A percentile compares a stretch with the other conserved stretches of the same genome.
Evolutionary conservation across 2,797 vertebrate genomes (phyloP).

Genomic region (Capromys pilorides): DNA sequence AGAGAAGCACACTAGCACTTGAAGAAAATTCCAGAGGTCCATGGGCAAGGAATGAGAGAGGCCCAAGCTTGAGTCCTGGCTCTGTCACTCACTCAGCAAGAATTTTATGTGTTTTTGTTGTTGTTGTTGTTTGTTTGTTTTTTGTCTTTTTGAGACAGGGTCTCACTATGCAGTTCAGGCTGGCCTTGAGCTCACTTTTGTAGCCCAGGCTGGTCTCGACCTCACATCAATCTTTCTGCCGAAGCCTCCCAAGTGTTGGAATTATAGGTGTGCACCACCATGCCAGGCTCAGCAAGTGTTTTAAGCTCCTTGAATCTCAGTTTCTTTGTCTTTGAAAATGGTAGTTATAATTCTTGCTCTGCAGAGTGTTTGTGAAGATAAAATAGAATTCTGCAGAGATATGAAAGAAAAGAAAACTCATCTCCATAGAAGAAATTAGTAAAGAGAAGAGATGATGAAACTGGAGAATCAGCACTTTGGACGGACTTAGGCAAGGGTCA

Average conservation of each 20-base stretch:
- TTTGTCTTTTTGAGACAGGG: too few relatives aligned
- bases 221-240: too few relatives aligned
- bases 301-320: background rate
- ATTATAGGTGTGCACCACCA: too few relatives aligned
- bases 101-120: too few relatives aligned
- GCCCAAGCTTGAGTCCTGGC: background rate
- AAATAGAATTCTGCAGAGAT: background rate
- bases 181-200: too few relatives aligned
- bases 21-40: constrained; percentile 8
- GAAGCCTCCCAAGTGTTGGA: too few relatives aligned
- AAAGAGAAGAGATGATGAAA: background rate
- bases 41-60: background rate
- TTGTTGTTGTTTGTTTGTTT: too few relatives aligned
- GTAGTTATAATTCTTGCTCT: background rate
- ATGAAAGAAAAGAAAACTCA: background rate
- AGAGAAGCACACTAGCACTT: background rate
- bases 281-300: background rate
- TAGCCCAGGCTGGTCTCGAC: too few relatives aligned
- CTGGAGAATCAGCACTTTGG: background rate
- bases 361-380: background rate
- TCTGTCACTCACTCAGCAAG: background rate
- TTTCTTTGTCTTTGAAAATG: constrained; percentile 21
- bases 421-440: background rate
- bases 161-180: too few relatives aligned
- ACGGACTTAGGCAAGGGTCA: background rate